Conservation (phyloP, 2,888 invertebrate genomes). For the Dicyrtomina minuta region DNA sequence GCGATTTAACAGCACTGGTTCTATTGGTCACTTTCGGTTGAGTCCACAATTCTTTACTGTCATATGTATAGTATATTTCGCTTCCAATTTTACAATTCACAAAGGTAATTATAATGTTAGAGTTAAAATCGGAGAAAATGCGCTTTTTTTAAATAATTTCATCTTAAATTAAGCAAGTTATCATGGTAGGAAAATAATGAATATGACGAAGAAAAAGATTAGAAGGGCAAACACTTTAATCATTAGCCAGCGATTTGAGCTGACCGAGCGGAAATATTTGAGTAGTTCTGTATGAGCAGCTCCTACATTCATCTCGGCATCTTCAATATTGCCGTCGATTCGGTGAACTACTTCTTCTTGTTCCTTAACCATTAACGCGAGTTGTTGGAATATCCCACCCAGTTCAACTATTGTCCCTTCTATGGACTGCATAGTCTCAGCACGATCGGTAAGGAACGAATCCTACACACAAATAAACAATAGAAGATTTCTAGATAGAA, state of each 20-base stretch:
- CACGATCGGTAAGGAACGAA: constrained; percentile 85
- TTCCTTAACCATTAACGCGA: constrained; percentile 96
- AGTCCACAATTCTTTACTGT: too few relatives aligned
- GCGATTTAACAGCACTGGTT: too few relatives aligned
- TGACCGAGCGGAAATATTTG: constrained; percentile 95
- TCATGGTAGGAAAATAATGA: constrained; percentile 96
- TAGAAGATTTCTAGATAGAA: constrained; percentile 2
- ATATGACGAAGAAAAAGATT: constrained; percentile 98
- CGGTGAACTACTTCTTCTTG: constrained; percentile 98
- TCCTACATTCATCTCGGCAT: constrained; percentile 93
- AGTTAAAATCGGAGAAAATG: too few relatives aligned
- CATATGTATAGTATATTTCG: too few relatives aligned
- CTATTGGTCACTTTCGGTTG: too few relatives aligned
- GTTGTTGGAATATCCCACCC: constrained; percentile 96
- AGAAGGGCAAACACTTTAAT: constrained; percentile 98
- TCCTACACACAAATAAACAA: constrained; percentile 60
- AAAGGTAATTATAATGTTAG: too few relatives aligned
- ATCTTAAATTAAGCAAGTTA: too few relatives aligned
- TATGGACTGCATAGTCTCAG: constrained; percentile 98
- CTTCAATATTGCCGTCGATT: constrained; percentile 95
- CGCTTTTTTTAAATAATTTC: too few relatives aligned
- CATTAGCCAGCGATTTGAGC: constrained; percentile 98
- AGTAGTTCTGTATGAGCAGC: constrained; percentile 96
- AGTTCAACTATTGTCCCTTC: constrained; percentile 98
- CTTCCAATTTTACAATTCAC: too few relatives aligned